phyloP scores from a whole-genome alignment of 2,888 invertebrate species.

The Himalopsyche anomala region DNA sequence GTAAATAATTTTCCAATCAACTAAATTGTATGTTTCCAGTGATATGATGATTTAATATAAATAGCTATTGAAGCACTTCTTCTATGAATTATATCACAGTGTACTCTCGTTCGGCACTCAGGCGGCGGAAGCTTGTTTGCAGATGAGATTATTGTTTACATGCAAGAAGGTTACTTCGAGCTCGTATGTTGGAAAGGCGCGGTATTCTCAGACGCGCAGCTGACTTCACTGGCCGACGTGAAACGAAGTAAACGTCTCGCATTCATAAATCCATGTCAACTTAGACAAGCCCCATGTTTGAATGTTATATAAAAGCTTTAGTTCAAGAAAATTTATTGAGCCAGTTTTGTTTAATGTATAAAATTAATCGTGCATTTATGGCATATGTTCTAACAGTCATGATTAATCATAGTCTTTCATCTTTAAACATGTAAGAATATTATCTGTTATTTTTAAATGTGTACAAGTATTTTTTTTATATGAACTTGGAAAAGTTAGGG shows the following conservation, averaged over 20 bases:
- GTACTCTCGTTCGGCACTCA: not conserved
- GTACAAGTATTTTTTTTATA: too few species aligned
- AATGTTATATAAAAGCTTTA: not conserved
- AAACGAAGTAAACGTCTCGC: not conserved
- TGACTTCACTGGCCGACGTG: not conserved
- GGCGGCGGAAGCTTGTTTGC: not conserved
- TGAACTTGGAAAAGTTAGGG: too few species aligned
- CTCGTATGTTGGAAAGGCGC: not conserved
- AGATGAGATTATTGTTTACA: constrained; percentile 11
- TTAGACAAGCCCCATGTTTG: not conserved
- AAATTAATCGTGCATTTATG: not conserved
- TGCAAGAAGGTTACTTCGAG: not conserved
- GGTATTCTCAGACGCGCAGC: not conserved
- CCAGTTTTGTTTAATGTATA: not conserved
- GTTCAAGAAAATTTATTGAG: not conserved
- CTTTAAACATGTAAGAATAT: too few species aligned
- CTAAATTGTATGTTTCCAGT: too few species aligned
- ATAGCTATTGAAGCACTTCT: not conserved
- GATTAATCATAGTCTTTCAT: too few species aligned
- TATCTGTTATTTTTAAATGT: too few species aligned
- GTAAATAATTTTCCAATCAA: too few species aligned
- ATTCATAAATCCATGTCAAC: not conserved
- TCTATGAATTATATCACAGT: constrained; percentile 5
- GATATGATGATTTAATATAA: not conserved
- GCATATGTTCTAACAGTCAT: not conserved